A percentile compares a stretch with the other conserved stretches of the same genome.
These are phyloP conservation scores for Mamestra brassicae DNA, from an alignment of 2,888 invertebrate species.

Conservation along the genomic window DNA sequence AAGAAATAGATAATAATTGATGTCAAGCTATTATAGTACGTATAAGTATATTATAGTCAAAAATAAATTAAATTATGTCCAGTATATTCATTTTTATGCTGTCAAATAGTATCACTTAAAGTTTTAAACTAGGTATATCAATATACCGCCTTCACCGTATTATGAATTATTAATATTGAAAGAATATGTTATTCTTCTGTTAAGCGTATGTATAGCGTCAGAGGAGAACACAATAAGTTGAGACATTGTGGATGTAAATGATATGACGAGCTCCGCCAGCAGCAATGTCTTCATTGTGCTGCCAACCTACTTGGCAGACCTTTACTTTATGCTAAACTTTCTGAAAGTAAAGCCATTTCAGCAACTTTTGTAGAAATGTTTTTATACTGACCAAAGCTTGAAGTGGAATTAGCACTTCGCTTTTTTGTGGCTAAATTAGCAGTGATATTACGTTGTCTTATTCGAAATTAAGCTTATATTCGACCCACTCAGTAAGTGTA, in stretches of 20 bases:
- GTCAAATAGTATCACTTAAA: too few species aligned
- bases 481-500: neutral
- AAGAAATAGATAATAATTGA: too few species aligned
- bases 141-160: conserved; percentile 19
- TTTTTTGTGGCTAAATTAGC: conserved; percentile 12
- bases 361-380: conserved; percentile 66
- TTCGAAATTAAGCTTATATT: neutral
- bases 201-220: conserved; percentile 65
- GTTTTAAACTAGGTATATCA: conserved; percentile 25
- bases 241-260: conserved; percentile 76
- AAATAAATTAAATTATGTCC: too few species aligned
- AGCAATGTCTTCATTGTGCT: conserved; percentile 68
- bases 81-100: too few species aligned
- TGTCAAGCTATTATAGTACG: too few species aligned
- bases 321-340: conserved; percentile 77
- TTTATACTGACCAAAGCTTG: conserved; percentile 45
- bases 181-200: conserved; percentile 59
- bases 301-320: conserved; percentile 84
- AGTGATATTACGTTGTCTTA: conserved; percentile 5
- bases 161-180: conserved; percentile 67
- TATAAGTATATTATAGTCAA: too few species aligned
- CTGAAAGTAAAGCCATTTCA: conserved; percentile 70
- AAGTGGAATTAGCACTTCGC: conserved; percentile 29
- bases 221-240: conserved; percentile 68
- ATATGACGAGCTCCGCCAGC: conserved; percentile 71